phyloP scores from a whole-genome alignment of 1,140 invertebrate species.

The Adoxophyes honmai region DNA sequence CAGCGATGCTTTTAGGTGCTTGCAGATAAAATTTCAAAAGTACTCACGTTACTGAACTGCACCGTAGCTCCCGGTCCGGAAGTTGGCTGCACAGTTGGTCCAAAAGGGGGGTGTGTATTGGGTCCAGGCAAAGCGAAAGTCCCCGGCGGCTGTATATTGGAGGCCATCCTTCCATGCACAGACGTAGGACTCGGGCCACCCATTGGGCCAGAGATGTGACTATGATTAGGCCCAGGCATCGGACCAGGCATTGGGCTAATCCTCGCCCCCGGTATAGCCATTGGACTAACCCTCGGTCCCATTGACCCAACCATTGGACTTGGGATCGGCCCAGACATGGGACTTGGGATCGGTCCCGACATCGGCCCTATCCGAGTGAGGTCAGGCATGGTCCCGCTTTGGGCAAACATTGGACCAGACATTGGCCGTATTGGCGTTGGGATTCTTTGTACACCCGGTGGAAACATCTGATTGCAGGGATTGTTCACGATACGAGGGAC shows the following conservation, averaged over 20 bases:
- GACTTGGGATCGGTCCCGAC: neutral
- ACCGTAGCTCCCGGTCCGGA: neutral
- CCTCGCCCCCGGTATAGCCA: neutral
- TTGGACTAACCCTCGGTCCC: neutral
- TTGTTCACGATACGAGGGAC: neutral
- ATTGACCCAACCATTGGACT: neutral
- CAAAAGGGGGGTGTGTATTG: neutral
- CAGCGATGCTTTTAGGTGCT: too few species aligned
- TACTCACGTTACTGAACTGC: conserved; percentile 8
- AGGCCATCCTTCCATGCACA: neutral
- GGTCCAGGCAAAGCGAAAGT: neutral
- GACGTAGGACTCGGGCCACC: neutral
- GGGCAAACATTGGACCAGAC: neutral
- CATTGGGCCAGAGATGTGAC: neutral
- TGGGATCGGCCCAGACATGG: neutral
- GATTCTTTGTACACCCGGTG: neutral
- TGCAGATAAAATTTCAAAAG: neutral
- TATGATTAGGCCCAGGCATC: neutral
- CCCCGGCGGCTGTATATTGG: neutral
- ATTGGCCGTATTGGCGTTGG: conserved; percentile 2
- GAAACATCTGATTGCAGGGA: neutral
- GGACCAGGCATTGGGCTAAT: neutral
- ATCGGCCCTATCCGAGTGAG: neutral
- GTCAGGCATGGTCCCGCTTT: too few species aligned
- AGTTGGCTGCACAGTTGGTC: neutral